These are phyloP conservation scores for Ranitomeya variabilis DNA, from an alignment of 2,113 vertebrate genomes.

Conservation along the genomic window DNA sequence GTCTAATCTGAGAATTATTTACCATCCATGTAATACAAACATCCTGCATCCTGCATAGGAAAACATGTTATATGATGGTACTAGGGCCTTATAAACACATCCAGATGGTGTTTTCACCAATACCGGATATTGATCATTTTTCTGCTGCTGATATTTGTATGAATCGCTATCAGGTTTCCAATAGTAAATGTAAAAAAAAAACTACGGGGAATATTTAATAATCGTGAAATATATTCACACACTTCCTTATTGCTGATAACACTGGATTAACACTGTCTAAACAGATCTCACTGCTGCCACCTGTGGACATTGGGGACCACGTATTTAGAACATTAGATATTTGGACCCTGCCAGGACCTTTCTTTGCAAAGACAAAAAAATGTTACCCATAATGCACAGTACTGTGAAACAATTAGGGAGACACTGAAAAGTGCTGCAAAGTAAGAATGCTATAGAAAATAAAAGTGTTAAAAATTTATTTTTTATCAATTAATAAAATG, in stretches of 20 bases:
- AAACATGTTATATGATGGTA: slow-evolving; percentile 10
- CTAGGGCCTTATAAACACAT: background rate
- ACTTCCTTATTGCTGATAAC: slow-evolving; percentile 10
- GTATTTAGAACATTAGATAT: too few species aligned
- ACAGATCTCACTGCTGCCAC: background rate
- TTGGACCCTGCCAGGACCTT: too few species aligned
- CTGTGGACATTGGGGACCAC: background rate
- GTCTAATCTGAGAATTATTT: slow-evolving; percentile 51
- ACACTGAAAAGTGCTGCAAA: too few species aligned
- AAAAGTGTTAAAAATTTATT: too few species aligned
- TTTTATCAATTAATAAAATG: too few species aligned
- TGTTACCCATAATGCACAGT: too few species aligned
- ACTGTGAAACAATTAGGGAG: too few species aligned
- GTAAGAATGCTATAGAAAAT: too few species aligned
- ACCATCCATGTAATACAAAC: slow-evolving; percentile 31
- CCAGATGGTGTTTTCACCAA: slow-evolving; percentile 53
- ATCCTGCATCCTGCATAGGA: slow-evolving; percentile 29
- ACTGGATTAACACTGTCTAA: background rate
- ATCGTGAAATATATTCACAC: background rate
- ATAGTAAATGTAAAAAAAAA: background rate
- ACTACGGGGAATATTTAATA: background rate
- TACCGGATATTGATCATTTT: slow-evolving; percentile 38
- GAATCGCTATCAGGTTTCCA: background rate
- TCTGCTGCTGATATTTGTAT: slow-evolving; percentile 7
- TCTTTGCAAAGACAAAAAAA: too few species aligned